Evolutionary conservation across 2,797 vertebrate species (phyloP).

Genomic region (Sibirionetta formosa): DNA sequence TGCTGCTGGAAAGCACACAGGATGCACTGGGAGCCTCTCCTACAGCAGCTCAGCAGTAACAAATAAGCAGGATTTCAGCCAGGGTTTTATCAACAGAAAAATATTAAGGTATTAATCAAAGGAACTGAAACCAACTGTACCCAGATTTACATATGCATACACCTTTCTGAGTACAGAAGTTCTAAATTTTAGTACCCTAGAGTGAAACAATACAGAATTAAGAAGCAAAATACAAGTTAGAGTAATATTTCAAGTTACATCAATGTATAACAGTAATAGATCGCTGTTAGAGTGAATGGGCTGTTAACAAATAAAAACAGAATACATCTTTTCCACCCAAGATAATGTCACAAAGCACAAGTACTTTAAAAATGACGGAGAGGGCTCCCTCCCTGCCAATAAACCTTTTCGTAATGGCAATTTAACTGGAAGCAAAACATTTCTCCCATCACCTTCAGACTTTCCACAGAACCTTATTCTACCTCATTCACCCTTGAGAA

Average conservation of each 20-base stretch:
- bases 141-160: background rate
- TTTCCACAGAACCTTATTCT: slow-evolving; percentile 6
- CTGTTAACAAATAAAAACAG: background rate
- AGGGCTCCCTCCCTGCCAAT: background rate
- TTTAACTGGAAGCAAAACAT: background rate
- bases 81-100: background rate
- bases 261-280: background rate
- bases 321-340: background rate
- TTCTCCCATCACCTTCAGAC: background rate
- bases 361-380: background rate
- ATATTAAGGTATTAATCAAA: slow-evolving; percentile 59
- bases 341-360: background rate
- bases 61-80: background rate
- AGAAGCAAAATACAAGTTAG: background rate
- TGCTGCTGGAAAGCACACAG: background rate
- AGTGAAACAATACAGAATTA: background rate
- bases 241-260: background rate
- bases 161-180: background rate
- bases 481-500: slow-evolving; percentile 32
- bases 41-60: background rate
- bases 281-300: background rate
- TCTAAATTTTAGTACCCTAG: background rate
- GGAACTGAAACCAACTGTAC: slow-evolving; percentile 60
- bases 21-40: background rate
- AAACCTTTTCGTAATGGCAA: background rate